phyloP scores from a whole-genome alignment of 2,888 invertebrate genomes.

The Drosophila glabriapex region DNA sequence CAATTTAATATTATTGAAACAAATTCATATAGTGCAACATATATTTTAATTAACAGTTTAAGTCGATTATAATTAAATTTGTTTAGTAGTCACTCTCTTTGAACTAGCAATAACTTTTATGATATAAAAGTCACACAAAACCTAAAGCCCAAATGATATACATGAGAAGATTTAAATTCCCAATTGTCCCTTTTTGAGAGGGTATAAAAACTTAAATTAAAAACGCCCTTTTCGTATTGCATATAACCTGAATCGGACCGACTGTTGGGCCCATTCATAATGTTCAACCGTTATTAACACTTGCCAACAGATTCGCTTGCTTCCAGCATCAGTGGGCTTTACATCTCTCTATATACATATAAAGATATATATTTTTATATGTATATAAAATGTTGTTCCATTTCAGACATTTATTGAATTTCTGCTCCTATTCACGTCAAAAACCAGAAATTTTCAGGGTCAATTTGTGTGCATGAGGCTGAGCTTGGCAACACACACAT shows the following conservation, averaged over 20 bases:
- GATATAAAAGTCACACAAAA: too few relatives aligned
- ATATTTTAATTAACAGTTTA: fast-evolving
- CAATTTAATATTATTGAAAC: neutral
- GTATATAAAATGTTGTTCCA: conserved; percentile 36
- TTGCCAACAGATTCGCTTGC: conserved; percentile 5
- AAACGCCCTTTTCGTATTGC: conserved; percentile 9
- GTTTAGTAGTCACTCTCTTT: neutral
- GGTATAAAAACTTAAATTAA: neutral
- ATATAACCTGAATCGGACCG: conserved; percentile 17
- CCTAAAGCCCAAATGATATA: too few relatives aligned
- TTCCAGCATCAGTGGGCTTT: conserved; percentile 4
- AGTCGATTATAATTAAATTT: neutral
- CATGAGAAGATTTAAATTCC: too few relatives aligned
- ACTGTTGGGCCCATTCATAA: conserved; percentile 19
- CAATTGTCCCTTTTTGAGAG: neutral
- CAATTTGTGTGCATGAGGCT: conserved; percentile 67
- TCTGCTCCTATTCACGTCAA: conserved; percentile 57
- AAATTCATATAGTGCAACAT: neutral
- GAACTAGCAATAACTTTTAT: neutral
- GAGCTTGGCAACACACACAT: conserved; percentile 32
- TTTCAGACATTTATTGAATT: conserved; percentile 31
- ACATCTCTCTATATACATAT: neutral
- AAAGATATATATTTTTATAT: neutral
- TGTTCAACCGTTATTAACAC: conserved; percentile 32
- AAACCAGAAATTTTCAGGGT: conserved; percentile 83